Evolutionary conservation across 2,888 invertebrate genomes (phyloP).

Genomic region (Anodontia alba): DNA sequence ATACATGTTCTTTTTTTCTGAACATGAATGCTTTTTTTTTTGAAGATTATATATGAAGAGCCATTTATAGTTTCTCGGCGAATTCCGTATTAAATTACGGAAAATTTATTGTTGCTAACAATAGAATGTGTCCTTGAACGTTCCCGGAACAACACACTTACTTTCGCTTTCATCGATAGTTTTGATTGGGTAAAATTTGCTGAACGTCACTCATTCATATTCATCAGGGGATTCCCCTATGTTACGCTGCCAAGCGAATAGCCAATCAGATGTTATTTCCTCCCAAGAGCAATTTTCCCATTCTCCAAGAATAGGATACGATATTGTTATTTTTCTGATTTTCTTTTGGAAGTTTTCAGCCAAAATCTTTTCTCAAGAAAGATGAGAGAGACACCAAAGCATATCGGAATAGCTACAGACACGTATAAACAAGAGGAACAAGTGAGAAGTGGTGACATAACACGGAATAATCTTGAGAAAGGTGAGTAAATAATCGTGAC

Average conservation of each 20-base stretch:
- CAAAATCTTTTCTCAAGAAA: not conserved
- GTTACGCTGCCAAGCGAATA: constrained; percentile 28
- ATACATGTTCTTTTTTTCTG: no score
- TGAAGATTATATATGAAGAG: no score
- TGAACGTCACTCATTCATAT: not conserved
- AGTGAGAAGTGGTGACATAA: not conserved
- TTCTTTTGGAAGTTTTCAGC: not conserved
- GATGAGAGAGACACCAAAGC: constrained; percentile 17
- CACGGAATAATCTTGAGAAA: constrained; percentile 15
- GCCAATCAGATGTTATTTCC: constrained; percentile 53
- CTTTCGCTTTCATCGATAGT: not conserved
- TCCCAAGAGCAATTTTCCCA: constrained; percentile 39
- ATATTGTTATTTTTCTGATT: not conserved
- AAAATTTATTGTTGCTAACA: no score
- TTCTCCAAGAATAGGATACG: constrained; percentile 11
- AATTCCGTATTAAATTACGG: no score
- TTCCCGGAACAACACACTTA: not conserved
- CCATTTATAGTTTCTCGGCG: no score
- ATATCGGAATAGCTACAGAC: not conserved
- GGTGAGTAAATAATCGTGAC: constrained; percentile 16
- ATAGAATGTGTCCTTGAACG: no score
- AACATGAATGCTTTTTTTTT: no score
- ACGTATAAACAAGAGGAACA: constrained; percentile 11
- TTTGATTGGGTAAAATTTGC: not conserved
- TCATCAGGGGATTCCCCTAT: constrained; percentile 57